A percentile compares a stretch with the other conserved stretches of the same genome.
phyloP scores from a whole-genome alignment of 2,888 invertebrate genomes.

The Chloroclystis v-ata region DNA sequence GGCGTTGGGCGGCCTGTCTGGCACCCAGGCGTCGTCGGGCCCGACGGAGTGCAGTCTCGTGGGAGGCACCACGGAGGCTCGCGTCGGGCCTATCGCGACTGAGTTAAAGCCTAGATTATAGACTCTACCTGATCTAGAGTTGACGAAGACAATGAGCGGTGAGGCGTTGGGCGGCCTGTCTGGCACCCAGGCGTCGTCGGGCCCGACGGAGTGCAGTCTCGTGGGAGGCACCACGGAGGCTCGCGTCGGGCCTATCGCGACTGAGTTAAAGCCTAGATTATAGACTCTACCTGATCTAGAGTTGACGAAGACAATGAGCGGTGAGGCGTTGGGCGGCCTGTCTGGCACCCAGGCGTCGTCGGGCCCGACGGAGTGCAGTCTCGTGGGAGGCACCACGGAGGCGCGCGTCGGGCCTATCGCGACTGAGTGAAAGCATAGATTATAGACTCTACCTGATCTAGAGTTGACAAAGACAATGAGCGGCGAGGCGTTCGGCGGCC shows the following conservation, averaged over 20 bases:
- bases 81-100: constrained; percentile 91
- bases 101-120: no score
- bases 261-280: no score
- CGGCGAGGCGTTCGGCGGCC: constrained; percentile 91
- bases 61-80: constrained; percentile 96
- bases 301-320: constrained; percentile 97
- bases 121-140: constrained; percentile 95
- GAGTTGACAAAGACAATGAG: constrained; percentile 98
- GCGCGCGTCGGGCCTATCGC: constrained; percentile 92
- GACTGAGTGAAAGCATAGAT: no score
- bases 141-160: constrained; percentile 97
- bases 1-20: constrained; percentile 88
- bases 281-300: constrained; percentile 94
- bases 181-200: constrained; percentile 94
- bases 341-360: constrained; percentile 95
- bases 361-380: constrained; percentile 91
- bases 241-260: constrained; percentile 91
- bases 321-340: constrained; percentile 89
- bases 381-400: constrained; percentile 95
- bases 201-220: constrained; percentile 91
- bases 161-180: constrained; percentile 88
- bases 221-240: constrained; percentile 97
- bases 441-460: constrained; percentile 92
- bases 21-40: constrained; percentile 94
- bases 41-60: constrained; percentile 94